phyloP scores from a whole-genome alignment of 2,797 vertebrate genomes.

The Distichodus sexfasciatus region DNA sequence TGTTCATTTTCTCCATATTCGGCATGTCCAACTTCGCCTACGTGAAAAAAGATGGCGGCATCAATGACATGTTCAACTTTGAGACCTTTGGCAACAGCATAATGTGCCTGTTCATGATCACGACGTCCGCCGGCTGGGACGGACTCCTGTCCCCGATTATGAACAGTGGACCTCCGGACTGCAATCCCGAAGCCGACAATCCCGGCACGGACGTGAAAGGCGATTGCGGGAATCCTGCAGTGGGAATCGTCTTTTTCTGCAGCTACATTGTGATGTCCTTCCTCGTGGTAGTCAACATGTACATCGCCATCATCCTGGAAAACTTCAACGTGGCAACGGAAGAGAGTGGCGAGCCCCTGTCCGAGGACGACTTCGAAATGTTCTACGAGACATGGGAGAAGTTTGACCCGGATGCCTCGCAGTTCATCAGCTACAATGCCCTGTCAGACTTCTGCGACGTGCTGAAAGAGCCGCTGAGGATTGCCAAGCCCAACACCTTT shows the following conservation, averaged over 20 bases:
- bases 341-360: conserved; percentile 86
- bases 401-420: conserved; percentile 90
- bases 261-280: conserved; percentile 94
- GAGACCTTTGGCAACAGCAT: conserved; percentile 96
- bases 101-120: conserved; percentile 93
- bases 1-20: conserved; percentile 97
- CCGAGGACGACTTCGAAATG: conserved; percentile 95
- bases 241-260: conserved; percentile 92
- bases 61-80: conserved; percentile 94
- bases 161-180: conserved; percentile 81
- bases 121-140: conserved; percentile 94
- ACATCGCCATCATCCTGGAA: conserved; percentile 95
- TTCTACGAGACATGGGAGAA: conserved; percentile 98
- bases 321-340: conserved; percentile 95
- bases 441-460: conserved; percentile 92
- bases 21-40: conserved; percentile 97
- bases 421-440: conserved; percentile 84
- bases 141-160: conserved; percentile 87
- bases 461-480: conserved; percentile 85
- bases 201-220: conserved; percentile 78
- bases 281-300: conserved; percentile 95
- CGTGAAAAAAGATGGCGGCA: conserved; percentile 84
- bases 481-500: conserved; percentile 90
- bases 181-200: conserved; percentile 79
- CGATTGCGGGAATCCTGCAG: conserved; percentile 82